phyloP scores from a whole-genome alignment of 2,797 vertebrate genomes.

The Microctenopoma lineatum region DNA sequence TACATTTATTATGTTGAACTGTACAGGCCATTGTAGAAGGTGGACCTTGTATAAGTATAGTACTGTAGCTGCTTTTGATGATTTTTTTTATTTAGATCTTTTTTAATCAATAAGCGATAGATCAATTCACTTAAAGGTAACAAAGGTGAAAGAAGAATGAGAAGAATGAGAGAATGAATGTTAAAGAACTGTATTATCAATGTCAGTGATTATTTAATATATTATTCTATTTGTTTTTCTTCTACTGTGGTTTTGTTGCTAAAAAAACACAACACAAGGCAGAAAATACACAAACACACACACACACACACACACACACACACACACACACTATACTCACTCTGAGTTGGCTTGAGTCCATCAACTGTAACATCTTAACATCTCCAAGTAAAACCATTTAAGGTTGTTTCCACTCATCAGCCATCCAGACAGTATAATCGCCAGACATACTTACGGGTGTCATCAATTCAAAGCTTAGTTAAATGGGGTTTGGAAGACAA shows the following conservation, averaged over 20 bases:
- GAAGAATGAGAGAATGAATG: no score
- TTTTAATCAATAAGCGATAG: neutral
- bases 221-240: slow-evolving; percentile 13
- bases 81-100: slow-evolving; percentile 4
- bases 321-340: neutral
- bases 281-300: neutral
- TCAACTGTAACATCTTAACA: slow-evolving; percentile 52
- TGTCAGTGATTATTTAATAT: no score
- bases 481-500: slow-evolving; percentile 33
- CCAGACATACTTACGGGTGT: slow-evolving; percentile 31
- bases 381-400: slow-evolving; percentile 45
- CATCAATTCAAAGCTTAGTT: slow-evolving; percentile 44
- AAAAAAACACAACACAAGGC: neutral
- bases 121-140: slow-evolving; percentile 3
- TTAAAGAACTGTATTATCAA: no score
- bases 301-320: neutral
- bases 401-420: slow-evolving; percentile 41
- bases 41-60: neutral
- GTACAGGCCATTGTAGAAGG: no score
- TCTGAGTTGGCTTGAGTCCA: slow-evolving; percentile 54
- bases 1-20: no score
- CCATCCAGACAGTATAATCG: slow-evolving; percentile 46
- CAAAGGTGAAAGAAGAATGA: neutral
- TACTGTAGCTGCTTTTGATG: neutral
- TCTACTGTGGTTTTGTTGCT: slow-evolving; percentile 29